Base-by-base conservation (phyloP, 2,113 vertebrate species). In the Micronisus gabar region DNA sequence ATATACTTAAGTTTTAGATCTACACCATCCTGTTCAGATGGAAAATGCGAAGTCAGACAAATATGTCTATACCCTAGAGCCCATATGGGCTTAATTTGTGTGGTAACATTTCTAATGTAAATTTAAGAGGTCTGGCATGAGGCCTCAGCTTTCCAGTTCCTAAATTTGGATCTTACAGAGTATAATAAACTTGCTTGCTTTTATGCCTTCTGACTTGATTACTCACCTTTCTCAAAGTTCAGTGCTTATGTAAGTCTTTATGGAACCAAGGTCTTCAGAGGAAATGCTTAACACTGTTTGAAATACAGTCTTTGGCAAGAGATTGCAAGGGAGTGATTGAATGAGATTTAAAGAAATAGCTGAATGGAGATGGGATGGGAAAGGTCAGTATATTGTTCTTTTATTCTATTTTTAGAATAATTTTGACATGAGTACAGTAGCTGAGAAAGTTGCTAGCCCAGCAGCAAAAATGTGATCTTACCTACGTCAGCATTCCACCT, bases 401-500 rank as follows among this genome's bases (percentile, higher is more conserved):
- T 83, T 45, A 50, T 47, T 50, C 32, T 88, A 1, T 18, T 56
- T 67, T 61, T 55, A 59, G 65, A 62, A 41, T 38, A 21, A 34
- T 56, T 89, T 58, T 58, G 13, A 62, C 32, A 9, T 0, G 2
- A 21, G 10, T 15, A 43, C 40, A 48, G 30, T 68, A 88, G 52
- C 67, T 53, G 78, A 94, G 80, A 58, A 89, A 70, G 34, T 4
- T 78, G 21, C 21, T 53, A 78, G 38, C 43, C 34, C 27, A 65
- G 67, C 45, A 86, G 34, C 48, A 88, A 81, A 83, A 45, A 3
- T 0, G 2, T 36, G 23, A 38, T 38, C 15, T 56, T 67, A 11
- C 30, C 43, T 34, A 30, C 3, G 1, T 23, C 52, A 61, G 29
- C 12, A 5, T 23, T 36, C 0, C 1, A 26, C 48, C 13, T 76